Conservation (phyloP, 2,113 vertebrate species). For the Urocolius indicus region DNA sequence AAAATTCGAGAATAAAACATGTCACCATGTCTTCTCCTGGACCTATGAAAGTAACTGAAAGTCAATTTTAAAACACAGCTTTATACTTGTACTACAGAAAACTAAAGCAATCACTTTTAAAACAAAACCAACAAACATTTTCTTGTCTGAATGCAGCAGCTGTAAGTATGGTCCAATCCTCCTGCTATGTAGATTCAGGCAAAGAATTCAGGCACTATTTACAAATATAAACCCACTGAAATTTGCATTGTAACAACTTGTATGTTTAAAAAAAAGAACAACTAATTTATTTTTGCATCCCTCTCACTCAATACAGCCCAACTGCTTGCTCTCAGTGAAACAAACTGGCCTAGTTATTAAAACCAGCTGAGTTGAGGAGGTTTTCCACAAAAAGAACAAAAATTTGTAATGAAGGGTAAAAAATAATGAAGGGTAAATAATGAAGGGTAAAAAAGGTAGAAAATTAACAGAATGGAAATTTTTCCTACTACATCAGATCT, state of each 20-base stretch:
- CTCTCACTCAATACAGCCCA: neutral
- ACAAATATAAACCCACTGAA: neutral
- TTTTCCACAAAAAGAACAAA: neutral
- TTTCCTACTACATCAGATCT: neutral
- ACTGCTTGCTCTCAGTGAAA: neutral
- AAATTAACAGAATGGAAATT: neutral
- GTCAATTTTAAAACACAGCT: neutral
- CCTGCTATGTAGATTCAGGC: neutral
- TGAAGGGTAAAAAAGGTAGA: neutral
- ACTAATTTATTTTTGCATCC: neutral
- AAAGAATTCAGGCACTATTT: neutral
- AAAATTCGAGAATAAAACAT: neutral
- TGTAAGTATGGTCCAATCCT: conserved; percentile 2
- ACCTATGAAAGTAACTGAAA: neutral
- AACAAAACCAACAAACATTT: neutral
- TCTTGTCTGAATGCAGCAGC: neutral
- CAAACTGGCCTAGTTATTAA: neutral
- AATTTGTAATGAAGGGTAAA: neutral
- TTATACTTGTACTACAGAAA: neutral
- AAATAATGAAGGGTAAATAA: neutral
- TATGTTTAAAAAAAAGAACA: neutral
- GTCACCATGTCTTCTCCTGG: neutral
- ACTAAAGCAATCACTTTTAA: neutral
- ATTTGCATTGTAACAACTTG: neutral
- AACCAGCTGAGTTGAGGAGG: neutral